phyloP scores from a whole-genome alignment of 2,888 invertebrate genomes.

The Cataglyphis altisquamis region DNA sequence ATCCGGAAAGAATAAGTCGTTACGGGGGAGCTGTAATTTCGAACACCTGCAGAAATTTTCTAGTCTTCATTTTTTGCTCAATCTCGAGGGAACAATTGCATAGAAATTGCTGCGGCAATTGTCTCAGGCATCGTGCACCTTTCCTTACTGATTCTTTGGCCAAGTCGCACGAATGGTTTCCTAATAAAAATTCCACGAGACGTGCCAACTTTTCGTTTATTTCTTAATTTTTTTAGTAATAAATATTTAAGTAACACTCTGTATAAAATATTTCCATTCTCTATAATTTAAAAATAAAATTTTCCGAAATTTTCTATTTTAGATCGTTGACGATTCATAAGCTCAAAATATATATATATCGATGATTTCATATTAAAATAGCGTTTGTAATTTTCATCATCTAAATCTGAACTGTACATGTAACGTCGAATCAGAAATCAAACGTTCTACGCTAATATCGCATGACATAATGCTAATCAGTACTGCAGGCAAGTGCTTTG shows the following conservation, averaged over 20 bases:
- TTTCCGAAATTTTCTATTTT: background rate
- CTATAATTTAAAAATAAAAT: background rate
- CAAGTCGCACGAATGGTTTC: background rate
- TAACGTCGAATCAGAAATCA: background rate
- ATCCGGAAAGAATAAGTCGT: constrained; percentile 38
- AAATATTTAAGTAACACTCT: background rate
- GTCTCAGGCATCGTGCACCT: background rate
- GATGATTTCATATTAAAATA: background rate
- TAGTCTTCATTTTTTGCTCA: constrained; percentile 32
- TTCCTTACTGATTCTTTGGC: background rate
- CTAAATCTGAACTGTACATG: background rate
- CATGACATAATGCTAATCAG: constrained; percentile 26
- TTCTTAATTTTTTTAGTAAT: constrained; percentile 2
- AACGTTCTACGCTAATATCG: background rate
- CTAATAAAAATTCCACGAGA: background rate
- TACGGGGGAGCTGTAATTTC: constrained; percentile 43
- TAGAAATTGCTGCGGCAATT: constrained; percentile 12
- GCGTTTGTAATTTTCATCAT: background rate
- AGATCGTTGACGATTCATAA: background rate
- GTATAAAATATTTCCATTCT: background rate
- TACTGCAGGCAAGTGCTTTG: constrained; percentile 15
- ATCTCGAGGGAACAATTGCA: constrained; percentile 28
- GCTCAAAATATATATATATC: background rate
- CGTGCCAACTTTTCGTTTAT: background rate
- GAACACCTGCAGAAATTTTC: constrained; percentile 40